Conservation (phyloP, 37 sponge, comb jelly and placozoan genomes). For the Hormiphora californensis region DNA sequence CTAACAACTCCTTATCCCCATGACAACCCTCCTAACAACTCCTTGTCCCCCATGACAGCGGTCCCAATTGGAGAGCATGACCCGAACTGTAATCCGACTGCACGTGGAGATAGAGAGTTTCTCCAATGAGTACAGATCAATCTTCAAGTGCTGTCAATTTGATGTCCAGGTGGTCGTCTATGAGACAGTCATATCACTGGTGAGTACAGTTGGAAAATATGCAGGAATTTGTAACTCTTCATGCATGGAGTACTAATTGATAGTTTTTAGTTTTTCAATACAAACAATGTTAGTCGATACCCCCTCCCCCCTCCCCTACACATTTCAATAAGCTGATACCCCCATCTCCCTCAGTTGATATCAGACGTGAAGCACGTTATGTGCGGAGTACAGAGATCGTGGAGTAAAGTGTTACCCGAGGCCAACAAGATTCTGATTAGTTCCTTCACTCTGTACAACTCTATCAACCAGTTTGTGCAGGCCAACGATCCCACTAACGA, state of each 20-base stretch:
- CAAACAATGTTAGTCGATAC: too few species aligned
- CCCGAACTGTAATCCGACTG: slow-evolving; percentile 18
- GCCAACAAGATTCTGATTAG: slow-evolving; percentile 10
- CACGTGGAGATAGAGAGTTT: slow-evolving; percentile 28
- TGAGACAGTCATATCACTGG: slow-evolving; percentile 46
- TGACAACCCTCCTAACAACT: too few species aligned
- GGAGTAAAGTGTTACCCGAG: slow-evolving; percentile 40
- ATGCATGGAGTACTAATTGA: not conserved
- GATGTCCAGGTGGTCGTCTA: slow-evolving; percentile 37
- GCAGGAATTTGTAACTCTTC: not conserved
- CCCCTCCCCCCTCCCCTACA: too few species aligned
- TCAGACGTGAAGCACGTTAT: slow-evolving; percentile 32
- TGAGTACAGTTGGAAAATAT: not conserved
- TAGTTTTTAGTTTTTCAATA: too few species aligned
- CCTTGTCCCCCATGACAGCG: too few species aligned
- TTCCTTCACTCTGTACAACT: slow-evolving; percentile 27
- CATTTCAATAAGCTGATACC: too few species aligned
- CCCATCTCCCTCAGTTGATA: slow-evolving; percentile 9
- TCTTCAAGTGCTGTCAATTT: slow-evolving; percentile 5
- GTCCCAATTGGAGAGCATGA: slow-evolving; percentile 50
- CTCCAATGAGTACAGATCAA: slow-evolving; percentile 5
- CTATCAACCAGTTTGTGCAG: slow-evolving; percentile 50
- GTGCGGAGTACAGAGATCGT: slow-evolving; percentile 20
- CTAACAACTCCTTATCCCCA: too few species aligned
- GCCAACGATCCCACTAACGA: slow-evolving; percentile 33